phyloP scores from a whole-genome alignment of 53 echinoderm and acorn worm genomes.

The Paelopatides confundens region DNA sequence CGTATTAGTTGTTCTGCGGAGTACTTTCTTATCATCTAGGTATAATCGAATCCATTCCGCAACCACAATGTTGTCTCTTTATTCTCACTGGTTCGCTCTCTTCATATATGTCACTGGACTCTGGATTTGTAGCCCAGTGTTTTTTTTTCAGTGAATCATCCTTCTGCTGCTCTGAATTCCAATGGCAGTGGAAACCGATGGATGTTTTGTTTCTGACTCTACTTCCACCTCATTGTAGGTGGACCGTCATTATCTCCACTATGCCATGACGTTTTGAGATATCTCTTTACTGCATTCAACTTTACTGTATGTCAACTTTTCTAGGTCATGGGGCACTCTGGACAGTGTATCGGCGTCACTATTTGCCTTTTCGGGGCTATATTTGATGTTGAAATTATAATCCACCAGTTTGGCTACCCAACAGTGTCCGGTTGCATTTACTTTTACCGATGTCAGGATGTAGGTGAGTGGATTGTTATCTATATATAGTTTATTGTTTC shows the following conservation, averaged over 20 bases:
- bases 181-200: too few relatives aligned
- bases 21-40: background rate
- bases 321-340: slow-evolving; percentile 23
- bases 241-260: background rate
- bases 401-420: slow-evolving; percentile 71
- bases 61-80: background rate
- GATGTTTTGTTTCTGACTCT: background rate
- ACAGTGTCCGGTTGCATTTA: too few relatives aligned
- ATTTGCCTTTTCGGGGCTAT: slow-evolving; percentile 60
- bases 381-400: slow-evolving; percentile 63
- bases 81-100: slow-evolving; percentile 15
- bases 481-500: too few relatives aligned
- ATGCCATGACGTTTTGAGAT: background rate
- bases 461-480: too few relatives aligned
- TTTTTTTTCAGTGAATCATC: too few relatives aligned
- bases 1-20: background rate
- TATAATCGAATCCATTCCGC: too few relatives aligned
- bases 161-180: too few relatives aligned
- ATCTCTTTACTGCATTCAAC: background rate
- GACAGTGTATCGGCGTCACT: too few relatives aligned
- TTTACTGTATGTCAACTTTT: background rate
- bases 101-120: background rate
- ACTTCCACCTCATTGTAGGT: background rate
- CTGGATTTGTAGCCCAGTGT: too few relatives aligned
- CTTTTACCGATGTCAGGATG: slow-evolving; percentile 58